Percentiles rank a stretch among this genome's conserved stretches.
These are phyloP conservation scores for Aldrovandia affinis DNA, from an alignment of 2,797 vertebrate genomes.

Conservation along the genomic window DNA sequence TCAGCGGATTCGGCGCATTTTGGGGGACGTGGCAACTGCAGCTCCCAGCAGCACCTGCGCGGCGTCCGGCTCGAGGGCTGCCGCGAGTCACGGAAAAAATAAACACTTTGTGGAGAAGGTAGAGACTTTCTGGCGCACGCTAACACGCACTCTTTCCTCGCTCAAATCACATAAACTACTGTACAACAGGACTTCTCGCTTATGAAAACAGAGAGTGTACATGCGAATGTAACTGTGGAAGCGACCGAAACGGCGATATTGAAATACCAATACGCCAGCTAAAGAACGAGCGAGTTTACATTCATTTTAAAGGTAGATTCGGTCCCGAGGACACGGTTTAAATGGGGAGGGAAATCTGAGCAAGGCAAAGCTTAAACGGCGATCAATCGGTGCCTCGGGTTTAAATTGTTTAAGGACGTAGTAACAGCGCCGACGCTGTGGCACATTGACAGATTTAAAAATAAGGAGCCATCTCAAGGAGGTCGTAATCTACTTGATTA, in stretches of 20 bases:
- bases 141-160: background rate
- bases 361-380: background rate
- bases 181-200: background rate
- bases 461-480: background rate
- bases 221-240: background rate
- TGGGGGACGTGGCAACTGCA: conserved; percentile 76
- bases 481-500: background rate
- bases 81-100: conserved; percentile 28
- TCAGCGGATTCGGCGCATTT: conserved; percentile 46
- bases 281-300: background rate
- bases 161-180: background rate
- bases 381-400: background rate
- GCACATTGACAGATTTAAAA: background rate
- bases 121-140: conserved; percentile 5
- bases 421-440: background rate
- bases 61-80: conserved; percentile 51
- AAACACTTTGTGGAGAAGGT: background rate
- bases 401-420: background rate
- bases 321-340: background rate
- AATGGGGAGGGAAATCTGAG: background rate
- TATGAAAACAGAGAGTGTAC: background rate
- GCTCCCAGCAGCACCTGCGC: conserved; percentile 32
- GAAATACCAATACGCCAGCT: no score
- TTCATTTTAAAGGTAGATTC: background rate
- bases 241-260: no score